Evolutionary conservation across 1,140 invertebrate genomes (phyloP).

Genomic region (Nomia melanderi): DNA sequence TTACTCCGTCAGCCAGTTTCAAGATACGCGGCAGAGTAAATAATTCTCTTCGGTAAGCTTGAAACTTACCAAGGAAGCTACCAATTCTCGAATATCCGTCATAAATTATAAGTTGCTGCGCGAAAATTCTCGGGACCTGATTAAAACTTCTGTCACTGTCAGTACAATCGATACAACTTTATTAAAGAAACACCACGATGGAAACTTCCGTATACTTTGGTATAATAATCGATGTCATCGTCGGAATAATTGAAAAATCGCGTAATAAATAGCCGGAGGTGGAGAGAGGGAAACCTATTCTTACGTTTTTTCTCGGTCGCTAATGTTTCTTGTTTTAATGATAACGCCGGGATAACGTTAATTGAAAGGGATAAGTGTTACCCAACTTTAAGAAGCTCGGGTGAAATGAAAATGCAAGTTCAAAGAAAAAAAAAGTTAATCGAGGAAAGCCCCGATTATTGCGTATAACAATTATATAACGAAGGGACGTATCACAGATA

Average conservation of each 20-base stretch:
- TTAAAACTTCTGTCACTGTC: constrained; percentile 17
- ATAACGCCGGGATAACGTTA: neutral
- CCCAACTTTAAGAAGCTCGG: neutral
- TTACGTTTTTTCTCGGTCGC: neutral
- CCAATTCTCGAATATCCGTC: constrained; percentile 16
- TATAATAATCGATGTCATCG: neutral
- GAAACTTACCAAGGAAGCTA: neutral
- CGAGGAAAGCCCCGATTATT: neutral
- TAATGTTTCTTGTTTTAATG: neutral
- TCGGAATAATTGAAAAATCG: neutral
- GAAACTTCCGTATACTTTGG: neutral
- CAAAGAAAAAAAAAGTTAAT: neutral
- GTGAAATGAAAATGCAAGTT: neutral
- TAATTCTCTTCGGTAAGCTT: constrained; percentile 28
- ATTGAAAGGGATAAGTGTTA: neutral
- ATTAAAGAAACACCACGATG: neutral
- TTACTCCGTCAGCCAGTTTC: constrained; percentile 1
- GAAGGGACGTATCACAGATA: neutral
- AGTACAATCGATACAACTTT: neutral
- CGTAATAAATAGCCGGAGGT: neutral
- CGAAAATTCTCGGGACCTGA: neutral
- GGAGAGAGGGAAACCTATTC: neutral
- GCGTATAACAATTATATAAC: neutral
- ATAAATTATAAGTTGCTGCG: neutral
- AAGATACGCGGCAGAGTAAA: constrained; percentile 25